Percentiles rank a stretch among this genome's conserved stretches.
These are phyloP conservation scores for Prunella himalayana DNA, from an alignment of 2,113 vertebrate species.

Conservation along the genomic window DNA sequence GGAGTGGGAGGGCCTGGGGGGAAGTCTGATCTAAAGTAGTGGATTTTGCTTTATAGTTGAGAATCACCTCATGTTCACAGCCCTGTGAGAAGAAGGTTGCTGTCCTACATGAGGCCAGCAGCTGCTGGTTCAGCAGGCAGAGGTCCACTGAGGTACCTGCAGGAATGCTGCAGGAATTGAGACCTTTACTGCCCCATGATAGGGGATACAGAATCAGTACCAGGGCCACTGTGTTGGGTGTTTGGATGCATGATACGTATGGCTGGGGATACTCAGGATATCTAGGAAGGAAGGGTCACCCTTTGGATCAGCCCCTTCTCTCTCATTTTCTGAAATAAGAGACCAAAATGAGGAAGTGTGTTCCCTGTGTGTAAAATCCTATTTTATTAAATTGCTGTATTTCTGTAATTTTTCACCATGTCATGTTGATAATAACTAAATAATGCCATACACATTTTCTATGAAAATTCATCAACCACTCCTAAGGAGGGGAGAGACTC, in stretches of 20 bases:
- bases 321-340: neutral
- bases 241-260: neutral
- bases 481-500: neutral
- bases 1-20: accelerated
- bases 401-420: neutral
- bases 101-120: neutral
- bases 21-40: neutral
- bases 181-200: accelerated
- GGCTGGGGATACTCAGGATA: neutral
- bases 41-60: neutral
- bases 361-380: neutral
- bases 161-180: neutral
- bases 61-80: neutral
- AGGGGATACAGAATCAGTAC: neutral
- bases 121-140: neutral
- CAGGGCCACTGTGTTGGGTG: neutral
- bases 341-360: neutral
- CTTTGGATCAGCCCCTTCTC: neutral
- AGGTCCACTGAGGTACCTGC: neutral
- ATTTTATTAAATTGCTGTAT: neutral
- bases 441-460: neutral
- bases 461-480: neutral
- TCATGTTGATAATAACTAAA: neutral
- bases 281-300: neutral
- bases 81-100: neutral